These are phyloP conservation scores for Tenodera sinensis DNA, from an alignment of 2,888 invertebrate genomes.

Conservation along the genomic window DNA sequence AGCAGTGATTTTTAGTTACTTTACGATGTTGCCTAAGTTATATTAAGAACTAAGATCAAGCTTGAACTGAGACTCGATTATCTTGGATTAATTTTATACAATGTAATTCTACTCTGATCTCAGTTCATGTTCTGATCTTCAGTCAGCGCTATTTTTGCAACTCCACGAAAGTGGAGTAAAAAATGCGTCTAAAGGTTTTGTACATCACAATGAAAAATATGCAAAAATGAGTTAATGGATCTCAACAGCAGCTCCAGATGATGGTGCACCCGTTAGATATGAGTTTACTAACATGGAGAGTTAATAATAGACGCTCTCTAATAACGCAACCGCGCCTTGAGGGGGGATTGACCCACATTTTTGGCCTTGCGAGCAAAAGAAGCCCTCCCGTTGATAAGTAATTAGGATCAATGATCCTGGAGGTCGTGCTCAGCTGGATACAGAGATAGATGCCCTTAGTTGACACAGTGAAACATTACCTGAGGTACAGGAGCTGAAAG, in stretches of 20 bases:
- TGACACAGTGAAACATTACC: constrained; percentile 5
- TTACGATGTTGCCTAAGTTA: too few species aligned
- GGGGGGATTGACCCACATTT: background rate
- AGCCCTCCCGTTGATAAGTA: background rate
- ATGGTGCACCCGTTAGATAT: background rate
- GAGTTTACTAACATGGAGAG: background rate
- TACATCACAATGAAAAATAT: too few species aligned
- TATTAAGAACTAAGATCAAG: too few species aligned
- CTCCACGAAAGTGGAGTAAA: too few species aligned
- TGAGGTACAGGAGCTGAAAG: background rate
- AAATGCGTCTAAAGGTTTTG: too few species aligned
- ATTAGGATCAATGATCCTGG: background rate
- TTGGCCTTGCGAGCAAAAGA: background rate
- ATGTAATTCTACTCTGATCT: too few species aligned
- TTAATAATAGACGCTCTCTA: background rate
- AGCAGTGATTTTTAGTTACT: too few species aligned
- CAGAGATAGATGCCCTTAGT: background rate
- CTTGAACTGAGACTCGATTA: too few species aligned
- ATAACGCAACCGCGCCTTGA: background rate
- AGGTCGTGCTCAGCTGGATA: background rate
- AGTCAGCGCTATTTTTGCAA: too few species aligned
- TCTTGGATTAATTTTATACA: too few species aligned
- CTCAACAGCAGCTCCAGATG: background rate
- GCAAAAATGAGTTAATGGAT: too few species aligned
- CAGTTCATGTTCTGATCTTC: too few species aligned